Percentiles rank a stretch among this genome's conserved stretches.
These are phyloP conservation scores for Luffia ferchaultella DNA, from an alignment of 2,888 invertebrate species.

Conservation along the genomic window DNA sequence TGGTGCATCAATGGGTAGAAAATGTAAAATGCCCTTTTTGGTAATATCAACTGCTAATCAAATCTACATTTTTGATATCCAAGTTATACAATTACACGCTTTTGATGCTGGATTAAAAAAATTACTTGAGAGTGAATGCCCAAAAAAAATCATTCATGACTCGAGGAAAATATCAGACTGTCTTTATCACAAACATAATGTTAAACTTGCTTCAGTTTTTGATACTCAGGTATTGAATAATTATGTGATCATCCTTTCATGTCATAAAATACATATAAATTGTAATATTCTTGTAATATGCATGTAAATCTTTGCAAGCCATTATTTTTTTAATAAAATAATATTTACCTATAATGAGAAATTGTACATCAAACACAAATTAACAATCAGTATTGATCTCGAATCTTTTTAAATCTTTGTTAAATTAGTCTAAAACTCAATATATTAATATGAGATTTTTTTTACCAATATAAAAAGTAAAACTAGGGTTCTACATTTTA, in stretches of 20 bases:
- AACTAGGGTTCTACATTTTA: too few species aligned
- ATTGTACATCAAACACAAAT: too few species aligned
- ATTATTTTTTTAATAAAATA: too few species aligned
- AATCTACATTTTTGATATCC: slow-evolving; percentile 57
- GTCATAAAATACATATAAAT: background rate
- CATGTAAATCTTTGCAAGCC: too few species aligned
- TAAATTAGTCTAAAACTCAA: too few species aligned
- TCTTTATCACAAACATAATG: slow-evolving; percentile 64
- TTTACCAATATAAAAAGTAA: too few species aligned
- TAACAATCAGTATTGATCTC: too few species aligned
- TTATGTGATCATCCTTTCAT: background rate
- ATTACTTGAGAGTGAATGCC: slow-evolving; percentile 43
- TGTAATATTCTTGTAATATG: too few species aligned
- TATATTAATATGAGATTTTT: too few species aligned
- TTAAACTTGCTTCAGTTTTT: slow-evolving; percentile 65
- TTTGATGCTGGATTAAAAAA: slow-evolving; percentile 58
- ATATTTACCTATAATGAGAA: too few species aligned
- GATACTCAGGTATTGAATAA: slow-evolving; percentile 65
- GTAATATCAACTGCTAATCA: slow-evolving; percentile 48
- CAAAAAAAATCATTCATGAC: slow-evolving; percentile 68
- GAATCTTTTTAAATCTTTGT: too few species aligned
- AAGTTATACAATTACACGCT: slow-evolving; percentile 54
- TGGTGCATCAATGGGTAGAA: slow-evolving; percentile 55
- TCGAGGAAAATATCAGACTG: slow-evolving; percentile 66
- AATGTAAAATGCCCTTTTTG: slow-evolving; percentile 55